Percentiles rank a stretch among this genome's conserved stretches.
Evolutionary conservation across 2,888 invertebrate species (phyloP).

Genomic region (Lochmaea crataegi): DNA sequence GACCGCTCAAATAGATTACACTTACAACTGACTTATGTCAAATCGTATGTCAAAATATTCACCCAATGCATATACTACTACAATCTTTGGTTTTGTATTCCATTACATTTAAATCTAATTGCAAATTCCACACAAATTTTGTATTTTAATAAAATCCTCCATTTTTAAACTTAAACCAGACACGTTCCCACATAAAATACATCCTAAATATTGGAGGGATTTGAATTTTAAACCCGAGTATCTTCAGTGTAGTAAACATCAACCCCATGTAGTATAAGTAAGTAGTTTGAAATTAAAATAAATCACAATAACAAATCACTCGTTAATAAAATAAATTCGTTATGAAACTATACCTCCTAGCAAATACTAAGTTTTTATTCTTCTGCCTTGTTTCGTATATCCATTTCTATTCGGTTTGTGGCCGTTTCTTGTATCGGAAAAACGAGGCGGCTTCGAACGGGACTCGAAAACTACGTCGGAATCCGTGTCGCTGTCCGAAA

Average conservation of each 20-base stretch:
- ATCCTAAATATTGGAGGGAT: too few relatives aligned
- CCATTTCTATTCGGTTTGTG: conserved; percentile 69
- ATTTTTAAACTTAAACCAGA: too few relatives aligned
- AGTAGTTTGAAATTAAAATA: conserved; percentile 16
- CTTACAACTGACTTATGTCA: too few relatives aligned
- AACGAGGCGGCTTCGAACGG: conserved; percentile 70
- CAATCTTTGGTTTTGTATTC: too few relatives aligned
- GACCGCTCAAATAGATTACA: too few relatives aligned
- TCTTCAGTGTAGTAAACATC: background rate
- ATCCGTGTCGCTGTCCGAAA: conserved; percentile 85
- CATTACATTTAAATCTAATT: too few relatives aligned
- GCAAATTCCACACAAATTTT: too few relatives aligned
- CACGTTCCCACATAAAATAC: too few relatives aligned
- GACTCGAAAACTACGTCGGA: conserved; percentile 88
- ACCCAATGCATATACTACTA: too few relatives aligned
- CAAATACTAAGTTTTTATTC: conserved; percentile 65
- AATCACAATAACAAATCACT: conserved; percentile 23
- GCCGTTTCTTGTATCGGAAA: conserved; percentile 70
- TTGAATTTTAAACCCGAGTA: too few relatives aligned
- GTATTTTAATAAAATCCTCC: too few relatives aligned
- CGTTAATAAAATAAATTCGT: conserved; percentile 13
- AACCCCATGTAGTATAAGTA: background rate
- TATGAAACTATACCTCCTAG: background rate
- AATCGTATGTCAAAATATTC: too few relatives aligned
- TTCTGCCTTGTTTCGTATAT: conserved; percentile 67